Percentiles rank a stretch among this genome's conserved stretches.
phyloP scores from a whole-genome alignment of 2,797 vertebrate genomes.

The Phataginus tricuspis region DNA sequence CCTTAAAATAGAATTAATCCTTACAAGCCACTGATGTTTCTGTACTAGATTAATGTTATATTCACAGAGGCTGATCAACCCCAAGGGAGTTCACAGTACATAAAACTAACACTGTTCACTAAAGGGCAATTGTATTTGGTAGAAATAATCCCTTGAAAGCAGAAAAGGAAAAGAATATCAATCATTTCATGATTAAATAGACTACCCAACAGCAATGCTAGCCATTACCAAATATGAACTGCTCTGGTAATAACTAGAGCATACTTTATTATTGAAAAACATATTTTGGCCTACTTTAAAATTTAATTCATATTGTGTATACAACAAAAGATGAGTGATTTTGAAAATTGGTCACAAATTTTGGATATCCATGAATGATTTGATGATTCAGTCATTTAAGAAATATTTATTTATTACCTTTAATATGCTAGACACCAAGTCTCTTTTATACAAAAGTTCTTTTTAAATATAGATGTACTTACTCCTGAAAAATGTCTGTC shows the following conservation, averaged over 20 bases:
- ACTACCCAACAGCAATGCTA: constrained; percentile 52
- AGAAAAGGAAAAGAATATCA: constrained; percentile 77
- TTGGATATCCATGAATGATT: background rate
- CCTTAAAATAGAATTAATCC: constrained; percentile 77
- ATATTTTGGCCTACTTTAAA: constrained; percentile 51
- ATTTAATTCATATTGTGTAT: constrained; percentile 47
- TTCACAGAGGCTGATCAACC: constrained; percentile 68
- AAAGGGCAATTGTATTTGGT: constrained; percentile 72
- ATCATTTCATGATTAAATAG: constrained; percentile 75
- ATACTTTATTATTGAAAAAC: background rate
- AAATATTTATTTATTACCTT: background rate
- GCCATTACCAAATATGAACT: constrained; percentile 61
- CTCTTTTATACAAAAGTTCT: background rate
- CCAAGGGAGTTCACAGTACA: constrained; percentile 64
- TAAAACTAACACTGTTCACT: constrained; percentile 66
- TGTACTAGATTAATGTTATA: constrained; percentile 67
- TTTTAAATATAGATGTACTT: background rate
- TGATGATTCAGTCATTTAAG: constrained; percentile 28
- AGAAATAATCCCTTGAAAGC: constrained; percentile 73
- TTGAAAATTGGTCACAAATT: constrained; percentile 41
- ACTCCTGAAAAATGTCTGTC: constrained; percentile 17
- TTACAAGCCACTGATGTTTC: constrained; percentile 69
- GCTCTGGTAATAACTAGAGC: constrained; percentile 64
- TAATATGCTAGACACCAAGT: background rate
- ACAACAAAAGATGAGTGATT: constrained; percentile 25